Conservation (phyloP, 2,888 invertebrate species). For the Erynnis tages region DNA sequence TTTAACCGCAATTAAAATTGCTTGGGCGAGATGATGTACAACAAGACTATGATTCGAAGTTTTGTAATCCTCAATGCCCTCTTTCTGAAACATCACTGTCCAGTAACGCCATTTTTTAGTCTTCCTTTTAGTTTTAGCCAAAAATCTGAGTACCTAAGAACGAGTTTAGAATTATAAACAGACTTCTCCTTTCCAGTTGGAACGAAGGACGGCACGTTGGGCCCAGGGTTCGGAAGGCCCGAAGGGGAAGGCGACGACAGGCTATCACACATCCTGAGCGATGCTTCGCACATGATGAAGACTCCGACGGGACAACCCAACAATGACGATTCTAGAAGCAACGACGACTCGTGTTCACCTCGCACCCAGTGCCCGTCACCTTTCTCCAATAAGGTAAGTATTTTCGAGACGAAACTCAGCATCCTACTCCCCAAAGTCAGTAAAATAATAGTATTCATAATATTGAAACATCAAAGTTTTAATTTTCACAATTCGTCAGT, state of each 20-base stretch:
- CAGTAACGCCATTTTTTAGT: not conserved
- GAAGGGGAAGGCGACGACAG: slow-evolving; percentile 93
- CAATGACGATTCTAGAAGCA: slow-evolving; percentile 85
- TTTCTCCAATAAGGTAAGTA: slow-evolving; percentile 85
- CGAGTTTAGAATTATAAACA: slow-evolving; percentile 27
- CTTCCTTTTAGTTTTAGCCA: not conserved
- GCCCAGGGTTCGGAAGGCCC: slow-evolving; percentile 87
- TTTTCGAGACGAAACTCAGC: slow-evolving; percentile 1
- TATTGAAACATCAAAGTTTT: not conserved
- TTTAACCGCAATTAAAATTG: slow-evolving; percentile 73
- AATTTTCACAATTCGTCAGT: too few relatives aligned
- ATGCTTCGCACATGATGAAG: slow-evolving; percentile 95
- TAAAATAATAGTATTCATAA: too few relatives aligned
- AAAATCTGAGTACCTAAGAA: slow-evolving; percentile 8
- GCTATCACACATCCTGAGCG: slow-evolving; percentile 95
- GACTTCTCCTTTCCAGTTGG: slow-evolving; percentile 78
- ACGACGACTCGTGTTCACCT: slow-evolving; percentile 90
- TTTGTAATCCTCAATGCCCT: slow-evolving; percentile 19
- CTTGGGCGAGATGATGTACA: slow-evolving; percentile 44
- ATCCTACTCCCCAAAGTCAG: too few relatives aligned
- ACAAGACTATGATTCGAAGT: slow-evolving; percentile 42
- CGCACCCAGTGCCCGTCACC: slow-evolving; percentile 91
- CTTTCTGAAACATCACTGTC: slow-evolving; percentile 3
- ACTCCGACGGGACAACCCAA: slow-evolving; percentile 72
- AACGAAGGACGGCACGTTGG: slow-evolving; percentile 89